Conservation (phyloP, 2,888 invertebrate species). For the Xiphydria camelus region DNA sequence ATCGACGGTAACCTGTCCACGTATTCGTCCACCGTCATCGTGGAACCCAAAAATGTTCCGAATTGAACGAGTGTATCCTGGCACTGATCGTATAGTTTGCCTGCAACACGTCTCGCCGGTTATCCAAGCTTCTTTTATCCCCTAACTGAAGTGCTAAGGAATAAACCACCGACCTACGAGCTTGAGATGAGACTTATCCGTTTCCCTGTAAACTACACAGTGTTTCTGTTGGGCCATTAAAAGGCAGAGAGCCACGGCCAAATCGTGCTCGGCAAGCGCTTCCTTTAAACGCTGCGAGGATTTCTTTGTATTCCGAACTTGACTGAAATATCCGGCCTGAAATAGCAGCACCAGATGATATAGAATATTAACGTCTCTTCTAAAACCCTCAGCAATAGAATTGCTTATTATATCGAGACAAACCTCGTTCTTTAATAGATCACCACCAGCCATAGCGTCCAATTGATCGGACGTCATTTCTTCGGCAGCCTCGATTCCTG, state of each 20-base stretch:
- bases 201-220: conserved; percentile 87
- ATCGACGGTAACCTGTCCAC: conserved; percentile 85
- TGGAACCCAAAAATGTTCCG: conserved; percentile 92
- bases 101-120: conserved; percentile 24
- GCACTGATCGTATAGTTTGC: conserved; percentile 85
- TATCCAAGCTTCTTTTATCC: neutral
- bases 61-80: conserved; percentile 98
- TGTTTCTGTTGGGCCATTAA: conserved; percentile 97
- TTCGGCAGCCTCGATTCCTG: conserved; percentile 95
- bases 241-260: conserved; percentile 91
- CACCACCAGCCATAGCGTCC: conserved; percentile 96
- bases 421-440: conserved; percentile 91
- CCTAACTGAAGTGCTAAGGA: neutral
- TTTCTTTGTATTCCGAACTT: conserved; percentile 94
- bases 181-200: conserved; percentile 80
- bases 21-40: conserved; percentile 93
- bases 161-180: conserved; percentile 68
- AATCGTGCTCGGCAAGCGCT: conserved; percentile 88
- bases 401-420: conserved; percentile 26
- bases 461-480: conserved; percentile 96
- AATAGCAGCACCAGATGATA: no score
- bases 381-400: conserved; percentile 1
- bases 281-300: conserved; percentile 94
- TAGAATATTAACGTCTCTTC: no score
- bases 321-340: conserved; percentile 95